Evolutionary conservation across 2,113 vertebrate species (phyloP).

Genomic region (Nesogale talazaci): DNA sequence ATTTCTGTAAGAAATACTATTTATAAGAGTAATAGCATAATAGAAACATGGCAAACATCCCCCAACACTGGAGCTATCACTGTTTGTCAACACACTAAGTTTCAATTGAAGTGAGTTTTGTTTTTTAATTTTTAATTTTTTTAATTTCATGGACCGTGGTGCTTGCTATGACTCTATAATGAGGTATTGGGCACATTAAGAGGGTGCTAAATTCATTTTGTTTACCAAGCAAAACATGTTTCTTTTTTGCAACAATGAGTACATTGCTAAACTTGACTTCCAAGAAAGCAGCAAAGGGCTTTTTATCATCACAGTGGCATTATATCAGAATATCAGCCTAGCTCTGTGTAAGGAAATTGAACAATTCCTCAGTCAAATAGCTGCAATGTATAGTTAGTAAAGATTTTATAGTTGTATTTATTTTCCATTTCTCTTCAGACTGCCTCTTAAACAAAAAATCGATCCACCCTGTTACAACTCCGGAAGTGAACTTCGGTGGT

Average conservation of each 20-base stretch:
- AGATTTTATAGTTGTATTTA: not conserved
- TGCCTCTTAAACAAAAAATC: too few relatives aligned
- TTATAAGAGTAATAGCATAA: not conserved
- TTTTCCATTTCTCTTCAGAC: not conserved
- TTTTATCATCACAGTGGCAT: not conserved
- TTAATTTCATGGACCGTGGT: not conserved
- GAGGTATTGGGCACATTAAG: not conserved
- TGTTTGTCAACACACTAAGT: not conserved
- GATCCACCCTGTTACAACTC: too few relatives aligned
- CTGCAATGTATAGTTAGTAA: not conserved
- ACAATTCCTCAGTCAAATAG: not conserved
- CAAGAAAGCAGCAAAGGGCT: not conserved
- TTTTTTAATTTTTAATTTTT: not conserved
- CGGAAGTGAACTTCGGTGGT: too few relatives aligned
- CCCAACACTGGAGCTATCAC: not conserved
- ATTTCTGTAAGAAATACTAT: too few relatives aligned
- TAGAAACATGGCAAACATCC: not conserved
- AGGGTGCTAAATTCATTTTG: not conserved
- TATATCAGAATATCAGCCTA: not conserved
- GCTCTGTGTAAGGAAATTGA: not conserved
- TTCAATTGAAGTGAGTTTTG: not conserved
- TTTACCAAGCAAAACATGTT: not conserved
- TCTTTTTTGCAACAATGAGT: not conserved
- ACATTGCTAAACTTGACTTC: not conserved
- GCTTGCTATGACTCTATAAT: not conserved